Percentiles rank a stretch among this genome's conserved stretches.
phyloP scores from a whole-genome alignment of 2,888 invertebrate genomes.

The Pherbina coryleti region DNA sequence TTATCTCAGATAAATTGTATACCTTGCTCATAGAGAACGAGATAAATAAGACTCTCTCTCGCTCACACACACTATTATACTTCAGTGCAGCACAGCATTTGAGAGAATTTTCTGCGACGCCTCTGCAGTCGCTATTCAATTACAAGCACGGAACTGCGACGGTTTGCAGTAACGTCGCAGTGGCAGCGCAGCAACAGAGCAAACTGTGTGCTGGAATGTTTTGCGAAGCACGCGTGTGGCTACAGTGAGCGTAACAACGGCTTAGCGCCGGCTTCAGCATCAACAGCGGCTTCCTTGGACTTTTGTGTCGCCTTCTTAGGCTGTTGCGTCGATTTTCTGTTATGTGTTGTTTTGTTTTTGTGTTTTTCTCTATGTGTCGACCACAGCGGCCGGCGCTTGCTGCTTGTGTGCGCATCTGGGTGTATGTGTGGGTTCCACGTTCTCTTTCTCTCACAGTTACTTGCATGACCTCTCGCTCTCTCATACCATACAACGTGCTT shows the following conservation, averaged over 20 bases:
- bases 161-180: not conserved
- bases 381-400: not conserved
- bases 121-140: not conserved
- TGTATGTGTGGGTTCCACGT: conserved; percentile 13
- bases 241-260: not conserved
- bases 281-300: not conserved
- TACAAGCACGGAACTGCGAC: not conserved
- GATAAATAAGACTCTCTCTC: not conserved
- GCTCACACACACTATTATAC: conserved; percentile 44
- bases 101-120: not conserved
- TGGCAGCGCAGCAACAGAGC: not conserved
- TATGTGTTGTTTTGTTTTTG: not conserved
- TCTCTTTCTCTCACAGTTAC: conserved; percentile 15
- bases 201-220: not conserved
- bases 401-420: not conserved
- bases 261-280: no score
- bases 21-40: no score
- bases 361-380: not conserved
- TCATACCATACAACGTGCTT: not conserved
- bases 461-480: conserved; percentile 12
- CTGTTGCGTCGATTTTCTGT: not conserved
- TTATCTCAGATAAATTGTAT: no score
- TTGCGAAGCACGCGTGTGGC: not conserved
- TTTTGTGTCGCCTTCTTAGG: not conserved
- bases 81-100: not conserved